These are phyloP conservation scores for Leptopilina syphax DNA, from an alignment of 2,888 invertebrate species.

Conservation along the genomic window DNA sequence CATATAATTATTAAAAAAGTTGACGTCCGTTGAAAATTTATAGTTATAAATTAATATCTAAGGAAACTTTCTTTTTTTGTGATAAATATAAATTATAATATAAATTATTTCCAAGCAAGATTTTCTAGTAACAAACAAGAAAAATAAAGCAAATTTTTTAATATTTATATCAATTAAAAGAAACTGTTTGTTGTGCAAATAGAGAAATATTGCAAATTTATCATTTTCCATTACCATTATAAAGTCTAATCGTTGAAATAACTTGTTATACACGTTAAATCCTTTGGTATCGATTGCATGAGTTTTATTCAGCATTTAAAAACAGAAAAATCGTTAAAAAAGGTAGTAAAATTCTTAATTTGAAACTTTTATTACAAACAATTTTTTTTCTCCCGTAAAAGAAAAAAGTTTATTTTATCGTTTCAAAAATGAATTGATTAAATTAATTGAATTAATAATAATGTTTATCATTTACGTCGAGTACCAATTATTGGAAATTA, in stretches of 20 bases:
- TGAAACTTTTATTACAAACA: not conserved
- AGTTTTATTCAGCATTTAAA: slow-evolving; percentile 14
- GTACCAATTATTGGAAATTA: too few species aligned
- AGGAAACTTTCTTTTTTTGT: too few species aligned
- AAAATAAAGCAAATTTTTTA: too few species aligned
- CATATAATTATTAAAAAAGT: too few species aligned
- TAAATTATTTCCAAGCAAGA: too few species aligned
- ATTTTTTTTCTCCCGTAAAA: not conserved
- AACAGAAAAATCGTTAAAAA: not conserved
- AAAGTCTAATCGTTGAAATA: not conserved
- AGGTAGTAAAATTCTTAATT: slow-evolving; percentile 2
- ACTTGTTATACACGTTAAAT: slow-evolving; percentile 2
- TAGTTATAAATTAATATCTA: too few species aligned
- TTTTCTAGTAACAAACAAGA: too few species aligned
- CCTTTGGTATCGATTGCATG: slow-evolving; percentile 27
- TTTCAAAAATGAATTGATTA: not conserved
- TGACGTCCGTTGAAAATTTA: too few species aligned
- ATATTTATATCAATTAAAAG: not conserved
- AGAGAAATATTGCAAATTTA: not conserved
- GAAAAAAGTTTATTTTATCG: not conserved
- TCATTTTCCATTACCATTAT: not conserved
- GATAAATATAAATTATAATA: too few species aligned
- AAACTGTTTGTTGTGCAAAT: not conserved
- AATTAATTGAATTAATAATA: too few species aligned
- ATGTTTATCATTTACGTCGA: too few species aligned